Evolutionary conservation across 35 echinoderm and acorn worm genomes (phyloP).

Genomic region (Apostichopus californicus): DNA sequence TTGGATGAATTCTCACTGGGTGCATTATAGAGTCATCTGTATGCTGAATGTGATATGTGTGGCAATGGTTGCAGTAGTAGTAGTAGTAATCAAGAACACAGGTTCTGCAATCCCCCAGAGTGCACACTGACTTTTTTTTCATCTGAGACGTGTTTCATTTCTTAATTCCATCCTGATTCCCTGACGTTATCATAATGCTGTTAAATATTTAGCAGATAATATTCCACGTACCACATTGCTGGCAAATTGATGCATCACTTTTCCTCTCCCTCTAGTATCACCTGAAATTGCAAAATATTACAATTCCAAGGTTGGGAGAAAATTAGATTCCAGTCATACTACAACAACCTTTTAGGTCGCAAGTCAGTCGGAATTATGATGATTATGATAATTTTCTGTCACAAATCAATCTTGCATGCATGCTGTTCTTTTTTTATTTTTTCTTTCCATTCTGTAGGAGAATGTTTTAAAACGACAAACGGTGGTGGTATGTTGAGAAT

Average conservation of each 20-base stretch:
- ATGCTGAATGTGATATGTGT: too few species aligned
- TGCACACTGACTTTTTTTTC: background rate
- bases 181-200: slow-evolving; percentile 19
- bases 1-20: too few species aligned
- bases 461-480: slow-evolving; percentile 4
- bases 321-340: slow-evolving; percentile 33
- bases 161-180: slow-evolving; percentile 8
- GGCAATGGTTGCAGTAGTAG: too few species aligned
- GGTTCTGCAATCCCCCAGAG: background rate
- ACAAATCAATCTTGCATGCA: slow-evolving; percentile 18
- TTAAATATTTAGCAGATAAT: slow-evolving; percentile 58
- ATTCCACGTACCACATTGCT: background rate
- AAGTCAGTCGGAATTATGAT: slow-evolving; percentile 27
- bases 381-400: slow-evolving; percentile 41
- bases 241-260: slow-evolving; percentile 57
- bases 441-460: background rate
- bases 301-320: slow-evolving; percentile 53
- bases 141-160: background rate
- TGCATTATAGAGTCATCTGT: too few species aligned
- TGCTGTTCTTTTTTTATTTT: background rate
- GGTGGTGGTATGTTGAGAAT: slow-evolving; percentile 21
- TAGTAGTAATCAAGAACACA: too few species aligned
- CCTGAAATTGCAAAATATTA: slow-evolving; percentile 32
- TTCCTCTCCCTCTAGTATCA: background rate
- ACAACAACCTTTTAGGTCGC: slow-evolving; percentile 26